Base-by-base conservation (phyloP, 2,113 vertebrate genomes). In the Lichenostomus cassidix region DNA sequence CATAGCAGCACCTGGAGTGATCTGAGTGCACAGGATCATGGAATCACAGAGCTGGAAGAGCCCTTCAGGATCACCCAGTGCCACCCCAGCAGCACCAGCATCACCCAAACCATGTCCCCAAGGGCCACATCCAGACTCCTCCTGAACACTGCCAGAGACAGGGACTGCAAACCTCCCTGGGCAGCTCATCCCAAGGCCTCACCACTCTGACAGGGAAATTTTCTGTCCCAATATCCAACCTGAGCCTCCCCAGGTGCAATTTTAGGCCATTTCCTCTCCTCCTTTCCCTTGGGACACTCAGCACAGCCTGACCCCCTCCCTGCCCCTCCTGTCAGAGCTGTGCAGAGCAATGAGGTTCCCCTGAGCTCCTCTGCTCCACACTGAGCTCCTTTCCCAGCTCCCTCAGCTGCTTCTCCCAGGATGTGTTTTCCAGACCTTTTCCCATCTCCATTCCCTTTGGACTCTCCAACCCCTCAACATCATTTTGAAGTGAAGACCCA, bases 21-120 rank as follows among this genome's bases (percentile, higher is more conserved):
- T 55, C 29, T 0, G 0, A 58, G 44, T 2, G 49, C 25, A 17
- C 31, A 39, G 47, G 1, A 77, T 41, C 10, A 31, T 0, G 14
- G 70, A n/a, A 20, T 56, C 7, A 44, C 3, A 31, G 6, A 12
- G 37, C 20, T 1, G 3, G 42, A 5, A 41, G 29, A 11, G 29
- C 2, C 83, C 50, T 1, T 0, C 7, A 31, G 60, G 50, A 24
- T 1, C n/a, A 7, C 0, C 58, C 81, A 74, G 69, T 6, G 17
- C 49, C 68, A 31, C 7, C 67, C 67, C 65, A 83, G 65, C 7
- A 1, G 2, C 65, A 35, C 2, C 63, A 80, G 63, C 78, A 33
- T 1, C 78, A 33, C 39, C 58, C 81, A 31, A 83, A 21, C 9
- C 67, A 47, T 37, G 47, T 53, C 68, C 81, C 67, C 81, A 83